phyloP scores from a whole-genome alignment of 2,888 invertebrate genomes.

The Hyles lineata region DNA sequence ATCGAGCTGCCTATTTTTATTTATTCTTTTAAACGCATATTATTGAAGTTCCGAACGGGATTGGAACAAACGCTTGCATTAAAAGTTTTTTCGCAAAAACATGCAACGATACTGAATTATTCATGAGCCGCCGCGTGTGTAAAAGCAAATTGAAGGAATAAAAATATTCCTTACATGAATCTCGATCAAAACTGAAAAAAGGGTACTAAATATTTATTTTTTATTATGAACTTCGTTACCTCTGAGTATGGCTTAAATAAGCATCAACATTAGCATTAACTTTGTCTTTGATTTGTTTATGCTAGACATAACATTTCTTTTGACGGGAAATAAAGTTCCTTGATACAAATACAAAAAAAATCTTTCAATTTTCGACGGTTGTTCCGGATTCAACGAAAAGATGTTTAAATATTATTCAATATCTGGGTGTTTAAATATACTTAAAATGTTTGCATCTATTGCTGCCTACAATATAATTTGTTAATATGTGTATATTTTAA shows the following conservation, averaged over 20 bases:
- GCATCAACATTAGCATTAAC: background rate
- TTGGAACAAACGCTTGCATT: constrained; percentile 50
- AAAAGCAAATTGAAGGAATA: constrained; percentile 42
- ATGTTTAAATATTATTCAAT: too few species aligned
- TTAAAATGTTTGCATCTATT: too few species aligned
- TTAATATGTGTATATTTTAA: too few species aligned
- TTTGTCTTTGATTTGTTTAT: too few species aligned
- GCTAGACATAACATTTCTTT: too few species aligned
- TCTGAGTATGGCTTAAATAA: background rate
- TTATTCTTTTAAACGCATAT: constrained; percentile 29
- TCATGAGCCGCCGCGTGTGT: constrained; percentile 49
- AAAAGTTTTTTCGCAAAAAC: constrained; percentile 57
- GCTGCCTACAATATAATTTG: too few species aligned
- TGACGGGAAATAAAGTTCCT: too few species aligned
- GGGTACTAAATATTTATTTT: background rate
- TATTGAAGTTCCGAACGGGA: constrained; percentile 51
- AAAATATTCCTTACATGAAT: constrained; percentile 46
- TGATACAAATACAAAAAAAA: too few species aligned
- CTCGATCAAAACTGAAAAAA: constrained; percentile 29
- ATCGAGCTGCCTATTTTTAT: background rate
- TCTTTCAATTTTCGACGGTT: too few species aligned
- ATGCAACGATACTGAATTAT: constrained; percentile 56
- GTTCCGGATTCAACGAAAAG: too few species aligned
- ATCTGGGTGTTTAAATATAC: too few species aligned
- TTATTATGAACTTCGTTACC: background rate